phyloP scores from a whole-genome alignment of 2,888 invertebrate genomes.

The Ophion slaviceki region DNA sequence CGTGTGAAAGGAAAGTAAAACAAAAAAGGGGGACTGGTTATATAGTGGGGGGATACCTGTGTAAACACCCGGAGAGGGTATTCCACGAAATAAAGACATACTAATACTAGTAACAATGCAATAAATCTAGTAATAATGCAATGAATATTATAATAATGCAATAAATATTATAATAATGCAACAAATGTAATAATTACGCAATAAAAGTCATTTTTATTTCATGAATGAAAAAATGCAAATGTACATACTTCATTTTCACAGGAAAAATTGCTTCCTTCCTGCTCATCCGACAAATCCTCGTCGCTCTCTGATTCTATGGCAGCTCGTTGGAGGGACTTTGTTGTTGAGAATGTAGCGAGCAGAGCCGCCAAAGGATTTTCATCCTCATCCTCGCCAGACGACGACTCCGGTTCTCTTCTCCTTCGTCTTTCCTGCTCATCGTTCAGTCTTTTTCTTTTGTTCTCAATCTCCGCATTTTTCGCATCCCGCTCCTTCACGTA shows the following conservation, averaged over 20 bases:
- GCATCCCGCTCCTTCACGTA: slow-evolving; percentile 79
- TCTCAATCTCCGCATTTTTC: slow-evolving; percentile 79
- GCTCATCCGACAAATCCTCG: slow-evolving; percentile 66
- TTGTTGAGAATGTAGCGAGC: slow-evolving; percentile 83
- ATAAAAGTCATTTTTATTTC: not conserved
- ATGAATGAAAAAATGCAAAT: not conserved
- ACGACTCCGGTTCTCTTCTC: slow-evolving; percentile 82
- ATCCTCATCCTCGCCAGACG: slow-evolving; percentile 85
- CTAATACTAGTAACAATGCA: too few species aligned
- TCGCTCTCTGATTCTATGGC: slow-evolving; percentile 82
- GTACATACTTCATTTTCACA: slow-evolving; percentile 24
- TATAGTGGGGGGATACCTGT: too few species aligned
- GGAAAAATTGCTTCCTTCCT: slow-evolving; percentile 51
- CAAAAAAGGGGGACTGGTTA: too few species aligned
- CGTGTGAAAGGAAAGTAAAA: too few species aligned
- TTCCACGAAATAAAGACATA: too few species aligned
- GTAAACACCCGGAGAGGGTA: too few species aligned
- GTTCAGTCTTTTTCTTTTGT: slow-evolving; percentile 79
- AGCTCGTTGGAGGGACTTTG: slow-evolving; percentile 66
- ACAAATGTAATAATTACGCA: not conserved
- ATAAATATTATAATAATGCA: not conserved
- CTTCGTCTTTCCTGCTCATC: slow-evolving; percentile 84
- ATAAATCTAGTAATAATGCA: too few species aligned
- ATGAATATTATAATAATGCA: too few species aligned
- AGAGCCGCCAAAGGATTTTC: slow-evolving; percentile 85